Evolutionary conservation across 2,888 invertebrate species (phyloP).

Genomic region (Deroplatys truncata): DNA sequence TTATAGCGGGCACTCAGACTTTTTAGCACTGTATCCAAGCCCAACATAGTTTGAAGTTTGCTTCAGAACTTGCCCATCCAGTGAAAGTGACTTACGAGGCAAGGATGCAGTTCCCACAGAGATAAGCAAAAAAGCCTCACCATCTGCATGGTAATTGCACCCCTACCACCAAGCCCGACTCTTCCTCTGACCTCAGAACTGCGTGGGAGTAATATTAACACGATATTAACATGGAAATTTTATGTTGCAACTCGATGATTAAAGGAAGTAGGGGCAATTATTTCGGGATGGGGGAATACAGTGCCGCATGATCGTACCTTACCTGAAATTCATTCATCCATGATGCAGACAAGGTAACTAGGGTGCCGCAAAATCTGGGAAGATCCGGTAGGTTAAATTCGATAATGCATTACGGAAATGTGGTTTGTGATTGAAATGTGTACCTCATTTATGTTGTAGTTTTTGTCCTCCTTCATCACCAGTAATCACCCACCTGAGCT

Average conservation of each 20-base stretch:
- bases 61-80: too few relatives aligned
- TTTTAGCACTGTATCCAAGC: too few relatives aligned
- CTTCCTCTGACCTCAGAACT: not conserved
- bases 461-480: too few relatives aligned
- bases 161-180: not conserved
- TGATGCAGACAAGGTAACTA: not conserved
- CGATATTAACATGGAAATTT: constrained; percentile 3
- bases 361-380: not conserved
- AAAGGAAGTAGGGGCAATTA: constrained; percentile 21
- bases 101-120: not conserved
- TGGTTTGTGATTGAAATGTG: not conserved
- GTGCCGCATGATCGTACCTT: not conserved
- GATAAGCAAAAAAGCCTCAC: not conserved
- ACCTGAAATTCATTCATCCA: not conserved
- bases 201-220: not conserved
- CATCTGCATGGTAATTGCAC: too few relatives aligned
- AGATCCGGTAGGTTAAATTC: not conserved
- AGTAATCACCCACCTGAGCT: too few relatives aligned
- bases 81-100: not conserved
- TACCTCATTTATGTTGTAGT: too few relatives aligned
- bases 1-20: too few relatives aligned
- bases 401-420: not conserved
- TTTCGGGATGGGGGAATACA: not conserved
- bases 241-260: constrained; percentile 12
- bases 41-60: too few relatives aligned